Percentiles rank a stretch among this genome's conserved stretches.
Conservation (phyloP, 2,888 invertebrate species). For the Epirrhoe alternata region DNA sequence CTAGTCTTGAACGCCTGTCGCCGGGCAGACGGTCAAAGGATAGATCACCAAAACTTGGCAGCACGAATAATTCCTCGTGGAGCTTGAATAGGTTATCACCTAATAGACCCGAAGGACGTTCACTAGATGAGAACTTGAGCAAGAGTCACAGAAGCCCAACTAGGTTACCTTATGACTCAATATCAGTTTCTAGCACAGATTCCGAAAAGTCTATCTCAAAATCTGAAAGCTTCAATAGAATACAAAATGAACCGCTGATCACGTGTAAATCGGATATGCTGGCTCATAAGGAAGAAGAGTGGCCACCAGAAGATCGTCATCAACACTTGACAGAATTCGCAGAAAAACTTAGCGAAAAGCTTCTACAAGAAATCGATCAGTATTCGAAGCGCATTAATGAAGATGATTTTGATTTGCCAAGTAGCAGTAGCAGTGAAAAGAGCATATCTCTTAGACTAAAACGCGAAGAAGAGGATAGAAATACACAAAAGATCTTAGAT, state of each 20-base stretch:
- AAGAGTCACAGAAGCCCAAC: slow-evolving; percentile 81
- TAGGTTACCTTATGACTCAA: slow-evolving; percentile 77
- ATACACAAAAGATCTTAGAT: slow-evolving; percentile 79
- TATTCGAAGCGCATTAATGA: slow-evolving; percentile 82
- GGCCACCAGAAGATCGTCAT: slow-evolving; percentile 86
- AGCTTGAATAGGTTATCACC: slow-evolving; percentile 80
- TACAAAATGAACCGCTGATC: slow-evolving; percentile 81
- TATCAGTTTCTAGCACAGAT: slow-evolving; percentile 81
- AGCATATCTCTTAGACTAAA: slow-evolving; percentile 81
- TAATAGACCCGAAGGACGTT: slow-evolving; percentile 79
- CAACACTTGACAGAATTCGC: slow-evolving; percentile 92
- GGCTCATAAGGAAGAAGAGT: slow-evolving; percentile 76
- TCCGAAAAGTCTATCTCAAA: slow-evolving; percentile 82
- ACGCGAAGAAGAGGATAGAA: slow-evolving; percentile 78
- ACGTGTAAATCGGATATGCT: slow-evolving; percentile 82
- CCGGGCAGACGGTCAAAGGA: slow-evolving; percentile 81
- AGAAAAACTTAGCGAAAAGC: slow-evolving; percentile 92
- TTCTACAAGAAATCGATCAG: slow-evolving; percentile 91
- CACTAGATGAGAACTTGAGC: slow-evolving; percentile 76
- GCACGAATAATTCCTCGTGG: slow-evolving; percentile 82
- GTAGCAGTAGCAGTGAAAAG: slow-evolving; percentile 81
- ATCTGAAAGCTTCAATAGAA: slow-evolving; percentile 81
- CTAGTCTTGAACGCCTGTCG: slow-evolving; percentile 79
- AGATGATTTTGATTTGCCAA: slow-evolving; percentile 81
- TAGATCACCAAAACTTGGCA: slow-evolving; percentile 79